Base-by-base conservation (phyloP, 2,888 invertebrate genomes). In the Ornithoptera priamus region DNA sequence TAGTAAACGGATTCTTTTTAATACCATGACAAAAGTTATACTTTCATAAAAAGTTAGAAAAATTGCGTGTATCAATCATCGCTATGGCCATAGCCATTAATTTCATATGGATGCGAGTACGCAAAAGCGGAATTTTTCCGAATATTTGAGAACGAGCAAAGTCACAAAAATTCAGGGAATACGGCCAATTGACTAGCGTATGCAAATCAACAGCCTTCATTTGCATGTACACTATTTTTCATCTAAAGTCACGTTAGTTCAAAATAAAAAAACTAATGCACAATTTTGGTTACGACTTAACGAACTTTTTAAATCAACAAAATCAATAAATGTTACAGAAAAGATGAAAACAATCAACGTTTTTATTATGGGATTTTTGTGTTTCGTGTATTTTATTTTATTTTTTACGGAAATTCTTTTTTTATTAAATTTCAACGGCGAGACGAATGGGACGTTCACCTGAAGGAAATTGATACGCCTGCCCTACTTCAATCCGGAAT, bases 161-260 rank as follows among this genome's bases (percentile, higher is more conserved):
- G 66, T 66, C 66, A 60, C 65, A 50, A 65, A 66, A 66, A 66
- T 61, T 66, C 53, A 66, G 60, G 60, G 30, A 53, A 68, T 30
- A 62, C 46, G 62, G 57, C 62, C 67, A 62, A 57, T 68, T 68
- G 57, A 57, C 67, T 62, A 46, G 57, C 57, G 62, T 58, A 68
- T 62, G 67, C 62, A 68, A 68, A 62, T 68, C 67, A 56, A 62
- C 57, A 22, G 58, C 15, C 42, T 56, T 24, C 39, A 68, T 68
- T 68, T 68, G 46, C 67, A 68, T 68, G 57, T 62, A 62, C 67
- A 68, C 57, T 58, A 50, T 68, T 68, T 68, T 68, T 68, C 62
- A 68, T 68, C 67, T n/a, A 67, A 57, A 58, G 57, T 68, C 58
- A 57, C 62, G 67, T 58, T 46, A 12, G 36, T 58, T 60, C 62